Evolutionary conservation across 2,113 vertebrate genomes (phyloP).

Genomic region (Thunnus maccoyii): DNA sequence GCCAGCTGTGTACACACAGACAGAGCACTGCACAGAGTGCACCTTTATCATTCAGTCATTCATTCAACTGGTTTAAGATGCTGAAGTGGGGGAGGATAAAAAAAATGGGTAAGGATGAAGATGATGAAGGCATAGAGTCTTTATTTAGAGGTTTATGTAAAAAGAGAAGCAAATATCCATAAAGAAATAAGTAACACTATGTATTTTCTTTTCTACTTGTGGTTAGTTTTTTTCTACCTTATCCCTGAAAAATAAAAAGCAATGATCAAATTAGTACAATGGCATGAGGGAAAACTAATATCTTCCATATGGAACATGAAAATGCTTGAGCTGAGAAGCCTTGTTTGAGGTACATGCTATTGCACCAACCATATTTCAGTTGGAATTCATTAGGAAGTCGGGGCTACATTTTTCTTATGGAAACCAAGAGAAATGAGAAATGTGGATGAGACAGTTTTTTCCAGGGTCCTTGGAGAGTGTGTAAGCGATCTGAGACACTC

Average conservation of each 20-base stretch:
- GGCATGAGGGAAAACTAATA: slow-evolving; percentile 60
- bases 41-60: slow-evolving; percentile 47
- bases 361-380: slow-evolving; percentile 75
- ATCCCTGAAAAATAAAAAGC: slow-evolving; percentile 44
- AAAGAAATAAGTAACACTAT: neutral
- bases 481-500: slow-evolving; percentile 77
- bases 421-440: slow-evolving; percentile 77
- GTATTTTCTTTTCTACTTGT: slow-evolving; percentile 4
- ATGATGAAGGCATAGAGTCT: neutral
- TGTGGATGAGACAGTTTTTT: slow-evolving; percentile 80
- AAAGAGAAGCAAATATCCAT: neutral
- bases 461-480: slow-evolving; percentile 76
- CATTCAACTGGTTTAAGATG: slow-evolving; percentile 24
- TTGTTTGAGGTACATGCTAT: slow-evolving; percentile 63
- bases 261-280: slow-evolving; percentile 58
- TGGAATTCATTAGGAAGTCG: slow-evolving; percentile 79
- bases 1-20: slow-evolving; percentile 69
- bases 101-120: slow-evolving; percentile 7
- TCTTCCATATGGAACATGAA: slow-evolving; percentile 72
- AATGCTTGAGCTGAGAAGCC: slow-evolving; percentile 49
- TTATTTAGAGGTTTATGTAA: neutral
- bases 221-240: slow-evolving; percentile 31
- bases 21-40: slow-evolving; percentile 26
- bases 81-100: slow-evolving; percentile 1
- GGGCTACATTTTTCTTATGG: slow-evolving; percentile 78